phyloP scores from a whole-genome alignment of 2,113 vertebrate species.

The Dissostichus mawsoni region DNA sequence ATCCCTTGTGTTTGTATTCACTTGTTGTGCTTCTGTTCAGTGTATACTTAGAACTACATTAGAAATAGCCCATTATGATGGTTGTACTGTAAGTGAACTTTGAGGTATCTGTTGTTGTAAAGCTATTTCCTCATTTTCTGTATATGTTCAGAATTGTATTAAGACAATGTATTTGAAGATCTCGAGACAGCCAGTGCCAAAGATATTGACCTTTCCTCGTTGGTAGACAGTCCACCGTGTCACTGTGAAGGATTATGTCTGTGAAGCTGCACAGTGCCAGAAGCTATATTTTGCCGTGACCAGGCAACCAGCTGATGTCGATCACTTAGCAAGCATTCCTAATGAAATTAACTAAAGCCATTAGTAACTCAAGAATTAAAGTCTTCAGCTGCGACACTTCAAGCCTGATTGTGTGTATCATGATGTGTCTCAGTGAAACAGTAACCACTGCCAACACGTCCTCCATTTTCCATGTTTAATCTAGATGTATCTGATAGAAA shows the following conservation, averaged over 20 bases:
- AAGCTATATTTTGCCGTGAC: conserved; percentile 14
- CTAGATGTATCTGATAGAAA: not conserved
- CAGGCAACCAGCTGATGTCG: conserved; percentile 35
- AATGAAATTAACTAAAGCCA: conserved; percentile 4
- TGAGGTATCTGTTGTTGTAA: not conserved
- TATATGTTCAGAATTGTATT: not conserved
- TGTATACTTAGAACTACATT: not conserved
- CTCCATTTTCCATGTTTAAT: not conserved
- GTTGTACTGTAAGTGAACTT: not conserved
- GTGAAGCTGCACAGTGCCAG: not conserved
- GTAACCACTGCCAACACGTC: not conserved
- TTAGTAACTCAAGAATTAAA: conserved; percentile 5
- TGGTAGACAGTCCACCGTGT: not conserved
- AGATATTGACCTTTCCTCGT: not conserved
- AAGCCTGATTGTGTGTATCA: not conserved
- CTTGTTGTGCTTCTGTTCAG: not conserved
- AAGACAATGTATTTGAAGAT: not conserved
- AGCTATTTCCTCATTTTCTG: not conserved
- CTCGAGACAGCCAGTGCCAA: not conserved
- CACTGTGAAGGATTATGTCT: conserved; percentile 1
- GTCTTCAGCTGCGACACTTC: not conserved
- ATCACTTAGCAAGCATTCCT: conserved; percentile 13
- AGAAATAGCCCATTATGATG: conserved; percentile 1
- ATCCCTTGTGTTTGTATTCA: not conserved
- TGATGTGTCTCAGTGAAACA: not conserved